Conservation (phyloP, 2,888 invertebrate genomes). For the Rambutsinella grinnellia region DNA sequence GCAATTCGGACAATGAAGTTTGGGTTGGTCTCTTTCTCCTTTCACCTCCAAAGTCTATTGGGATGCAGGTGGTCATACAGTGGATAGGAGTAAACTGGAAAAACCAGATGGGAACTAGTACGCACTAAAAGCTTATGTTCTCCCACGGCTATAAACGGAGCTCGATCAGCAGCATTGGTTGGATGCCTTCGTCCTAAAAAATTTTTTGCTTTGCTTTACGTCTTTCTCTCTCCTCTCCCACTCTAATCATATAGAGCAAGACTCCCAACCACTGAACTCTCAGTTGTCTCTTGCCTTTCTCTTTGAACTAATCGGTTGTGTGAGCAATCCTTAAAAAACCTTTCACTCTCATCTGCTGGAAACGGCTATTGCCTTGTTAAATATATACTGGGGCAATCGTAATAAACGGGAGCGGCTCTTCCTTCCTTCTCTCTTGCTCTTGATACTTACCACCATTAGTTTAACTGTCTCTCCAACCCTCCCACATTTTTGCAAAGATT, state of each 20-base stretch:
- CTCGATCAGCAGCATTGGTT: constrained; percentile 25
- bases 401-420: not conserved
- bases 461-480: not conserved
- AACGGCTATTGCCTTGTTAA: too few species aligned
- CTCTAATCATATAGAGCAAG: constrained; percentile 38
- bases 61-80: constrained; percentile 49
- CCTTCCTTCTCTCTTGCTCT: constrained; percentile 2
- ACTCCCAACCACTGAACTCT: constrained; percentile 38
- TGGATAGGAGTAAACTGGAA: constrained; percentile 1
- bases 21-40: constrained; percentile 11
- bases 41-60: constrained; percentile 39
- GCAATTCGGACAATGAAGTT: not conserved
- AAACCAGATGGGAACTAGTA: not conserved
- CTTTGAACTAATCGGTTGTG: constrained; percentile 50
- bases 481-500: not conserved
- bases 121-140: not conserved
- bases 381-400: too few species aligned
- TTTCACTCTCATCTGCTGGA: constrained; percentile 19
- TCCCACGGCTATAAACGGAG: not conserved
- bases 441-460: too few species aligned
- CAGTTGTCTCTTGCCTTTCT: constrained; percentile 58
- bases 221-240: constrained; percentile 15
- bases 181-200: not conserved
- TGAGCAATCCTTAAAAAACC: constrained; percentile 31
- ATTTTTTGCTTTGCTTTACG: constrained; percentile 34